These are phyloP conservation scores for Hippolais icterina DNA, from an alignment of 2,113 vertebrate species.

Conservation along the genomic window DNA sequence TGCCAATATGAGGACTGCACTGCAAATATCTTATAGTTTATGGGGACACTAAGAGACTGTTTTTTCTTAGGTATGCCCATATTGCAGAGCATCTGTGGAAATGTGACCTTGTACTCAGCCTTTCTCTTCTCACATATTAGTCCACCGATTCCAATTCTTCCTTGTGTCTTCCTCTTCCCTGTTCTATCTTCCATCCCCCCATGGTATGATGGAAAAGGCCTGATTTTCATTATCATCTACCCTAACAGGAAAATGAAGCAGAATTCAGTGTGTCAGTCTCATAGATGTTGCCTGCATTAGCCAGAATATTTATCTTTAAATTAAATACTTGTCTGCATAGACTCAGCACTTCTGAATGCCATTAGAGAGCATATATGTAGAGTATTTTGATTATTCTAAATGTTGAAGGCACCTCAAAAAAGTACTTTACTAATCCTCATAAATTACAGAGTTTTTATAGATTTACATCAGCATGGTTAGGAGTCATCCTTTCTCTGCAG, in stretches of 20 bases:
- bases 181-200: rapidly evolving
- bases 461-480: background rate
- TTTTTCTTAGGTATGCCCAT: background rate
- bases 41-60: background rate
- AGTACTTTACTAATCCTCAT: background rate
- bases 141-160: background rate
- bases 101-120: background rate
- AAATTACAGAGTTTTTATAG: background rate
- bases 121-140: background rate
- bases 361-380: background rate
- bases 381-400: background rate
- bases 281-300: background rate
- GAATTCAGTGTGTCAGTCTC: background rate
- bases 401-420: background rate
- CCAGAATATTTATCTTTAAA: background rate
- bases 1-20: background rate
- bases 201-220: background rate
- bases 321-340: background rate
- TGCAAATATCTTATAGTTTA: background rate
- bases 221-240: background rate
- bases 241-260: background rate
- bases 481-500: background rate
- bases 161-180: background rate
- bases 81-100: background rate
- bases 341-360: background rate